Conservation (phyloP, 2,113 vertebrate species). For the Andinoacara biseriatus region DNA sequence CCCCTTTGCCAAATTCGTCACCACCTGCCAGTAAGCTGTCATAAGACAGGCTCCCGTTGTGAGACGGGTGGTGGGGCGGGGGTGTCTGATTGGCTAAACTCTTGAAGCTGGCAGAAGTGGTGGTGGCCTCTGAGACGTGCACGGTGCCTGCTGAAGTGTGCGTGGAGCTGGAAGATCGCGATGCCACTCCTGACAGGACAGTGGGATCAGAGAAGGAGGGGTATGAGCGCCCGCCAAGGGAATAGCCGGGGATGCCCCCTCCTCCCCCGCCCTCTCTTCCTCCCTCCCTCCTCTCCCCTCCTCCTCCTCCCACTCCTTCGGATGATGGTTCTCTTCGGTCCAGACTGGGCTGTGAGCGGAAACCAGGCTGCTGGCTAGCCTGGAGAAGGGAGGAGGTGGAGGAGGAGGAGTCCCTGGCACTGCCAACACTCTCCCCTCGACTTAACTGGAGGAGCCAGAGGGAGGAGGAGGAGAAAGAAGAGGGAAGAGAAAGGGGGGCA, state of each 20-base stretch:
- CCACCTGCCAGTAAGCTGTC: conserved; percentile 90
- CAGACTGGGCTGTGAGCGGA: conserved; percentile 94
- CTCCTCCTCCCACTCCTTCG: conserved; percentile 47
- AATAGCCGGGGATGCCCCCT: conserved; percentile 76
- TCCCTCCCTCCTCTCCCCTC: conserved; percentile 50
- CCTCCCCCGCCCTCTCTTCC: conserved; percentile 38
- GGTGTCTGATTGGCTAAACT: conserved; percentile 94
- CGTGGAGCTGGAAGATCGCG: conserved; percentile 90
- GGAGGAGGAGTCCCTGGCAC: conserved; percentile 88
- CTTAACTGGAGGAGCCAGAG: conserved; percentile 81
- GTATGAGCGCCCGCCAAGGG: conserved; percentile 80
- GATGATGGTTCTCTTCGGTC: conserved; percentile 77
- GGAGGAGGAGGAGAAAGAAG: neutral
- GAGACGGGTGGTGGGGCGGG: conserved; percentile 65
- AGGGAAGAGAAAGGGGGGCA: neutral
- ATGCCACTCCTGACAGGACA: conserved; percentile 81
- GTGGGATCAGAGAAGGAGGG: conserved; percentile 86
- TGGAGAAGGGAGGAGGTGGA: conserved; percentile 86
- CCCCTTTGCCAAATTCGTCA: conserved; percentile 85
- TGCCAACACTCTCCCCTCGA: conserved; percentile 85
- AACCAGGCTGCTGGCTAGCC: conserved; percentile 89
- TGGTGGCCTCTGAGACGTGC: conserved; percentile 86
- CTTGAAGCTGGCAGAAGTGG: conserved; percentile 92
- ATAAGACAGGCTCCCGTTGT: conserved; percentile 92
- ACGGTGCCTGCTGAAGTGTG: conserved; percentile 78